Base-by-base conservation (phyloP, 2,797 vertebrate species). In the Sebastes paucispinis region DNA sequence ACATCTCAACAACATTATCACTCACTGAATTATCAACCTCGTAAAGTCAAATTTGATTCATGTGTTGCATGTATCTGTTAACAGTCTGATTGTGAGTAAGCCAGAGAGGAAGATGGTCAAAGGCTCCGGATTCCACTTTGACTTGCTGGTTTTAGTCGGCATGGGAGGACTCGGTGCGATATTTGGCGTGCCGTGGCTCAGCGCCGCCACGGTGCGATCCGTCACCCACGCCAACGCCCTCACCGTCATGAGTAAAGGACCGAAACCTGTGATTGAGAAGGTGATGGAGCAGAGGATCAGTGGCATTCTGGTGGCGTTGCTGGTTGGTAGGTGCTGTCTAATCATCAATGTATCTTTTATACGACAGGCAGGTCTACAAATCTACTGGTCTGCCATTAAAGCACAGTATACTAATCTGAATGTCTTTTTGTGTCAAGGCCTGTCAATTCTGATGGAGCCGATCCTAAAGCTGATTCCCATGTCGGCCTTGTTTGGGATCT, bases 141-240 rank as follows among this genome's bases (percentile, higher is more conserved):
- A 99, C 86, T 91, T 99, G 86, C 94, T 99, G 82, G 80, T 99
- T 80, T 95, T 99, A 11, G 98, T 99, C n/a, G 93, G 94, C 87
- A 97, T 99, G 98, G 98, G 98, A 0, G 98, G 98, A 0, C 29
- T 98, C 31, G 79, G 96, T 0, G 96, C 98, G 1, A 90, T 99
- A 59, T 98, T 99, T 0, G 98, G 98, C 13, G 91, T 98, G 94
- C 98, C 98, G 10, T 99, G 98, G 98, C 97, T 99, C 83, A 99
- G 97, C 0, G 98, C 98, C 6, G 96, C 98, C 84, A 99, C 98
- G 0, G 98, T 99, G 80, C 96, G 98, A 34, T 96, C 97, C 0
- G 97, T 99, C 89, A 98, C 97, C 20, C 98, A 99, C 0, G 97
- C 97, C 93, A 99, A 99, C 0, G 98, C 98, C 75, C 96, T 99